Percentiles rank a stretch among this genome's conserved stretches.
Evolutionary conservation across 1,140 invertebrate species (phyloP).

Genomic region (Saccostrea cuccullata): DNA sequence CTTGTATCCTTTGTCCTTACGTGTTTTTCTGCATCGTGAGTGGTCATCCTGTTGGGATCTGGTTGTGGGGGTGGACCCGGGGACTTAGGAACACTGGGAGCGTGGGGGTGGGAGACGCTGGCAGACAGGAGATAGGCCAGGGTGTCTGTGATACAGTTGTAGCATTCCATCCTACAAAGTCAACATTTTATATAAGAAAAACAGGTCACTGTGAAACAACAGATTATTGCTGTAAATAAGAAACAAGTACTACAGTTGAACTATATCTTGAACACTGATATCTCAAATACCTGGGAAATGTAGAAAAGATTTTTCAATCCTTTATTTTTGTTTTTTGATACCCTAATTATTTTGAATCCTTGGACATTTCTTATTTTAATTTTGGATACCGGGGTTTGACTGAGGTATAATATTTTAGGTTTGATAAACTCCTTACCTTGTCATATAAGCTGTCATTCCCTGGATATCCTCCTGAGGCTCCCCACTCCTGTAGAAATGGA

Average conservation of each 20-base stretch:
- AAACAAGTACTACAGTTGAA: too few relatives aligned
- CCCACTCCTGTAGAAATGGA: constrained; percentile 92
- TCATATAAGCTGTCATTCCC: constrained; percentile 76
- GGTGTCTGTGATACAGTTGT: constrained; percentile 90
- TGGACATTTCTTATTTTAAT: too few relatives aligned
- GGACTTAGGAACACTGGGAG: constrained; percentile 78
- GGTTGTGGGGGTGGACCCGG: constrained; percentile 78
- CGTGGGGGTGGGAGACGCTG: constrained; percentile 79
- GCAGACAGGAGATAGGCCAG: constrained; percentile 88
- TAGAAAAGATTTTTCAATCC: too few relatives aligned
- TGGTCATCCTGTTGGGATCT: constrained; percentile 75
- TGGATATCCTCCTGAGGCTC: constrained; percentile 87
- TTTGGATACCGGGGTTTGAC: too few relatives aligned
- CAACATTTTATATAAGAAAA: not conserved
- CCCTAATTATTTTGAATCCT: too few relatives aligned
- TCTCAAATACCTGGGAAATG: too few relatives aligned
- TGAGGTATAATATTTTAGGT: too few relatives aligned
- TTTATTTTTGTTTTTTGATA: too few relatives aligned
- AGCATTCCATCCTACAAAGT: constrained; percentile 88
- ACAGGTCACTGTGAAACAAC: too few relatives aligned
- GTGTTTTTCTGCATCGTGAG: constrained; percentile 76
- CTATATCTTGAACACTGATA: too few relatives aligned
- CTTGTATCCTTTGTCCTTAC: constrained; percentile 53
- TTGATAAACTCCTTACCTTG: constrained; percentile 62
- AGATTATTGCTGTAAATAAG: too few relatives aligned